A percentile compares a stretch with the other conserved stretches of the same genome.
These are phyloP conservation scores for Festucalex cinctus DNA, from an alignment of 2,113 vertebrate genomes.

Conservation along the genomic window DNA sequence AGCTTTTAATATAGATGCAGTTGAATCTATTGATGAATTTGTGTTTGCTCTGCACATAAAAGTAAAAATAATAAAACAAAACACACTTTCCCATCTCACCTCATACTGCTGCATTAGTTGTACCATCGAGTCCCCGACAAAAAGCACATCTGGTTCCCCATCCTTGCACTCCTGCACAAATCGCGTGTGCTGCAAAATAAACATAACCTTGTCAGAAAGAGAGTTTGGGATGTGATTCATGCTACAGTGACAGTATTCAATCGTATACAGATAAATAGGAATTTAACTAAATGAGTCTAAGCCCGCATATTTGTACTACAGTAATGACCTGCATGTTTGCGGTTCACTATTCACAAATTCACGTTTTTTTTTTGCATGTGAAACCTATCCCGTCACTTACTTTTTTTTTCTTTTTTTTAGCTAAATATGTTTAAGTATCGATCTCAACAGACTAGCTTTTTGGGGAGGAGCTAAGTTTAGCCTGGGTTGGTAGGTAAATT, in stretches of 20 bases:
- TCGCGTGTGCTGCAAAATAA: slow-evolving; percentile 60
- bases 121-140: slow-evolving; percentile 95
- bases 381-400: too few species aligned
- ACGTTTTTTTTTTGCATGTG: too few species aligned
- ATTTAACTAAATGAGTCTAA: neutral
- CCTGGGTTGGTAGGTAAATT: neutral
- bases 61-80: neutral
- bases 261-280: neutral
- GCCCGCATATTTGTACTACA: neutral
- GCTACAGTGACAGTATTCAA: neutral
- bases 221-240: neutral
- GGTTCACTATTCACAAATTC: too few species aligned
- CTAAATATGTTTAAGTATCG: neutral
- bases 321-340: neutral
- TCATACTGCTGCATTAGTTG: slow-evolving; percentile 93
- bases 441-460: too few species aligned
- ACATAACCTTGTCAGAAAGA: slow-evolving; percentile 7
- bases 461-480: neutral
- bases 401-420: neutral
- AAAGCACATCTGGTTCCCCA: slow-evolving; percentile 80
- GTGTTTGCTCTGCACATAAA: too few species aligned
- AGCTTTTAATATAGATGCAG: too few species aligned
- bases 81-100: slow-evolving; percentile 61
- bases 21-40: too few species aligned
- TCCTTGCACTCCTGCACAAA: slow-evolving; percentile 77